phyloP scores from a whole-genome alignment of 2,888 invertebrate species.

The Caenorhabditis doughertyi region DNA sequence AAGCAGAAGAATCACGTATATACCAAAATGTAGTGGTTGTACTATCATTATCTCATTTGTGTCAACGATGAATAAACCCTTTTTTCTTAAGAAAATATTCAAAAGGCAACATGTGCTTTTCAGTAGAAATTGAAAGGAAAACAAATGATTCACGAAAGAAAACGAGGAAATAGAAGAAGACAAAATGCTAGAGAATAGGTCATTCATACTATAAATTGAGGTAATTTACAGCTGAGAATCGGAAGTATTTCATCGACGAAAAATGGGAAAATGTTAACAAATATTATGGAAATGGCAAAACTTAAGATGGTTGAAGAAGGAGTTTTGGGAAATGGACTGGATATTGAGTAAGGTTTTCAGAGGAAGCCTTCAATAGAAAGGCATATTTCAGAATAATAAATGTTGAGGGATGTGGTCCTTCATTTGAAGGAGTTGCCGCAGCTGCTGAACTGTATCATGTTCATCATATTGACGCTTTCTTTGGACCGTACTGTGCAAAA shows the following conservation, averaged over 20 bases:
- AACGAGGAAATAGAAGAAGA: slow-evolving; percentile 9
- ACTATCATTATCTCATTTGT: too few relatives aligned
- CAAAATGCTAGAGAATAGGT: not conserved
- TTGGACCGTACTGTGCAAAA: slow-evolving; percentile 72
- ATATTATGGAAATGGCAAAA: slow-evolving; percentile 74
- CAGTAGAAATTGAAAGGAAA: not conserved
- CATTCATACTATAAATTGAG: slow-evolving; percentile 28
- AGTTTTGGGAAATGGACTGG: slow-evolving; percentile 73
- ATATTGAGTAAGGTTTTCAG: slow-evolving; percentile 75
- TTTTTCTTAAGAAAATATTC: too few relatives aligned
- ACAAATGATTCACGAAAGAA: slow-evolving; percentile 16
- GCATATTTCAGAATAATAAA: slow-evolving; percentile 64
- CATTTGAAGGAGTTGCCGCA: slow-evolving; percentile 73
- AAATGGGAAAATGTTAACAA: slow-evolving; percentile 75
- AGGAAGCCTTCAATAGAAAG: not conserved
- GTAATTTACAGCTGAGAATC: slow-evolving; percentile 66
- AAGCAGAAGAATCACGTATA: too few relatives aligned
- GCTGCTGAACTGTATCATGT: slow-evolving; percentile 73
- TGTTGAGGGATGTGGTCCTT: slow-evolving; percentile 69
- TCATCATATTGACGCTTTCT: slow-evolving; percentile 68
- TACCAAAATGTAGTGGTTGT: slow-evolving; percentile 12
- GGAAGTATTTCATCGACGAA: slow-evolving; percentile 77
- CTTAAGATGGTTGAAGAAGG: slow-evolving; percentile 73
- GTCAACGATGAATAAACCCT: too few relatives aligned
- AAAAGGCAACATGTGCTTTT: slow-evolving; percentile 21